phyloP scores from a whole-genome alignment of 2,113 vertebrate species.

The Anguilla rostrata region DNA sequence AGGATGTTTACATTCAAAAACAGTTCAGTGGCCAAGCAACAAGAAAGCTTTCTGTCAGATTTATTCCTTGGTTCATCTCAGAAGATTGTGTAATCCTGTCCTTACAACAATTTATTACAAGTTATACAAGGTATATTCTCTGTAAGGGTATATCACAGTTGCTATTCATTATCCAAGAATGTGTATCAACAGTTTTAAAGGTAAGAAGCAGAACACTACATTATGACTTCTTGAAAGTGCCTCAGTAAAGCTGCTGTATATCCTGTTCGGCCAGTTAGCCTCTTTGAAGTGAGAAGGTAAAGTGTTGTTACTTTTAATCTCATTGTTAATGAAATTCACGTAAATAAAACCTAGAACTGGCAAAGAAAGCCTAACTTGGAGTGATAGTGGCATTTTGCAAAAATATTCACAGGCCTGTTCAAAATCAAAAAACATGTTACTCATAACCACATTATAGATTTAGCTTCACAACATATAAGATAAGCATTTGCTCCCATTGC shows the following conservation, averaged over 20 bases:
- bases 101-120: background rate
- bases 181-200: background rate
- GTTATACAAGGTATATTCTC: constrained; percentile 1
- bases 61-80: constrained; percentile 33
- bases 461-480: background rate
- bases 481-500: background rate
- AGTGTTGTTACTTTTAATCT: constrained; percentile 4
- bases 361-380: background rate
- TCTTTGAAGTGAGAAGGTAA: background rate
- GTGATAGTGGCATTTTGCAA: background rate
- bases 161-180: background rate
- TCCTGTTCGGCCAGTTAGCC: background rate
- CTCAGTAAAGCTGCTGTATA: background rate
- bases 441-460: background rate
- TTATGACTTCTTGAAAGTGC: background rate
- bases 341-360: background rate
- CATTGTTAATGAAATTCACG: background rate
- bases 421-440: background rate
- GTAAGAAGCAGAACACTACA: background rate
- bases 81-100: background rate
- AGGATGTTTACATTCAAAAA: constrained; percentile 53
- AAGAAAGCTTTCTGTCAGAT: constrained; percentile 66
- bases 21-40: constrained; percentile 69
- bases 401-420: constrained; percentile 16
- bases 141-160: constrained; percentile 1